Base-by-base conservation (phyloP, 2,888 invertebrate species). In the Drosophila melanocephala region DNA sequence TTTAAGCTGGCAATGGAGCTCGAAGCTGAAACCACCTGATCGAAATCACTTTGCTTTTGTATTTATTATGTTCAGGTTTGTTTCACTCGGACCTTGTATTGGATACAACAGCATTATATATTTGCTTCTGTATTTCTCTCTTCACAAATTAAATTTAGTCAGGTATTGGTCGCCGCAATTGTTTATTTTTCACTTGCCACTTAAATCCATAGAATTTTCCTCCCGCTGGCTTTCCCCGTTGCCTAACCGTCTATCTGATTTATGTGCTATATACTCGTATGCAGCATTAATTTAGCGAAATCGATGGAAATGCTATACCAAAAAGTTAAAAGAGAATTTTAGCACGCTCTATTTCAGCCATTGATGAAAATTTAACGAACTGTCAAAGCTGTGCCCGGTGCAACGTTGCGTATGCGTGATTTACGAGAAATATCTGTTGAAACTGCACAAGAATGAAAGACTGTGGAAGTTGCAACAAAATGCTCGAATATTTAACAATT, bases 281-380 rank as follows among this genome's bases (percentile, higher is more conserved):
- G 72, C 84, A 70, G 86, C 64, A 76, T 80, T 77, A 75, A 87
- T 80, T 85, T 75, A 70, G 77, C 74, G 75, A 77, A 85, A 72
- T 58, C 70, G 60, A 58, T 66, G 70, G 63, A 74, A 83, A 69
- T 56, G 51, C 64, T 37, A 59, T 56, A 57, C 69, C 73, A 70
- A 55, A 72, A 80, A 71, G 65, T 30, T 47, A 16, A 50, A 57
- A 60, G 52, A 35, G 57, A 56, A 53, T 57, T 72, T 70, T 61
- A 60, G 69, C 65, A 68, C 74, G 74, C 77, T 61, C 42, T 53
- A 60, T 57, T 69, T 76, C 65, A 59, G 61, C 64, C 76, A 77
- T 78, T 78, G 79, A 82, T 78, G 79, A 62, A 73, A 89, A 82
- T 79, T 89, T 87, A 87, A 86, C 84, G 89, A 87, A 77, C 85